A percentile compares a stretch with the other conserved stretches of the same genome.
phyloP scores from a whole-genome alignment of 2,113 vertebrate genomes.

The Odobenus rosmarus region DNA sequence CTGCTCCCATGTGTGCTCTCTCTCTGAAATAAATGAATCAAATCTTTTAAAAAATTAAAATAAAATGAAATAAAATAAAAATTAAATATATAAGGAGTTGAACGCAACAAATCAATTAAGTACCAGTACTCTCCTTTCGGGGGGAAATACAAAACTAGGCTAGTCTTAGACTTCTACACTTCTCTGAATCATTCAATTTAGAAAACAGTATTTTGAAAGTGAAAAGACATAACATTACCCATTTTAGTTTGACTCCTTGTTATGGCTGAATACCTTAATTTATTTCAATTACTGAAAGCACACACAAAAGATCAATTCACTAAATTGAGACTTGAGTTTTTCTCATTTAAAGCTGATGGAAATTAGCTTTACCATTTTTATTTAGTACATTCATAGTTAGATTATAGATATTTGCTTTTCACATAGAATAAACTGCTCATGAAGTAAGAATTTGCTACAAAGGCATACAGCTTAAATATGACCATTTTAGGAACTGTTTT shows the following conservation, averaged over 20 bases:
- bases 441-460: conserved; percentile 18
- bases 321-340: not conserved
- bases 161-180: not conserved
- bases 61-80: not conserved
- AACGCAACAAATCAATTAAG: not conserved
- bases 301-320: not conserved
- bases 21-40: not conserved
- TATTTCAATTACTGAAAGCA: not conserved
- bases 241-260: not conserved
- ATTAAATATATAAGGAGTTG: not conserved
- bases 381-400: not conserved
- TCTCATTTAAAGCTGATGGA: not conserved
- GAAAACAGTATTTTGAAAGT: not conserved
- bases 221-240: not conserved
- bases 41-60: not conserved
- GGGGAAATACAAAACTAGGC: not conserved
- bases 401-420: not conserved
- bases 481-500: conserved; percentile 52
- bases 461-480: not conserved
- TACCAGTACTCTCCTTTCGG: not conserved
- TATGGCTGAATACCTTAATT: not conserved
- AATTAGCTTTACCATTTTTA: not conserved
- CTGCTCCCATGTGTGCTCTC: not conserved
- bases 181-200: not conserved
- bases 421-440: not conserved